Conservation (phyloP, 2,888 invertebrate genomes). For the Ichneumoninae sp. region DNA sequence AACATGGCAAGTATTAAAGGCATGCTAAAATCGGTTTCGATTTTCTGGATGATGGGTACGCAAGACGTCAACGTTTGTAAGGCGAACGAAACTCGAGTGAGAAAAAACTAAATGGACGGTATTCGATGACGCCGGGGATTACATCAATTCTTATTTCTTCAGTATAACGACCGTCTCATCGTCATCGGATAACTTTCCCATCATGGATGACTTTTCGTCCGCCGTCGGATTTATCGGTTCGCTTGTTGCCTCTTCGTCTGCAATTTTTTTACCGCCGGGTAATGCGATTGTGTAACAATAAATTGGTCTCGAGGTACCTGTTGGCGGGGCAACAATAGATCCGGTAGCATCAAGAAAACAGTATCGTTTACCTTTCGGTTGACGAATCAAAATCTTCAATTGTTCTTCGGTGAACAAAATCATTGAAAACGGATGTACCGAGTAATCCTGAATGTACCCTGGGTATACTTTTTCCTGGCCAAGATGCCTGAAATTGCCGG, state of each 20-base stretch:
- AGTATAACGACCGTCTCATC: no score
- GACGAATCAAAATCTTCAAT: background rate
- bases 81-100: background rate
- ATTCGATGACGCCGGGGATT: background rate
- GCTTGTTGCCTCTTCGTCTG: background rate
- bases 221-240: background rate
- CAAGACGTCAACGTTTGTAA: background rate
- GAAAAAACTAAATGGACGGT: no score
- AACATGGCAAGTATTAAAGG: slow-evolving; percentile 19
- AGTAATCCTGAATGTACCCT: background rate
- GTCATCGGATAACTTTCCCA: no score
- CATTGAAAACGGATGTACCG: background rate
- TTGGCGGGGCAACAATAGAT: background rate
- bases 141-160: no score
- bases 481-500: background rate
- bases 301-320: background rate
- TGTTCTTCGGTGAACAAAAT: background rate
- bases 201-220: no score
- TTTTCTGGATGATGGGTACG: background rate
- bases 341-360: background rate
- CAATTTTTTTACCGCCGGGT: slow-evolving; percentile 2
- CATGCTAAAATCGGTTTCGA: slow-evolving; percentile 41
- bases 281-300: background rate
- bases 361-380: background rate
- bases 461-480: background rate